Evolutionary conservation across 2,113 vertebrate genomes (phyloP).

Genomic region (Pedionomus torquatus): DNA sequence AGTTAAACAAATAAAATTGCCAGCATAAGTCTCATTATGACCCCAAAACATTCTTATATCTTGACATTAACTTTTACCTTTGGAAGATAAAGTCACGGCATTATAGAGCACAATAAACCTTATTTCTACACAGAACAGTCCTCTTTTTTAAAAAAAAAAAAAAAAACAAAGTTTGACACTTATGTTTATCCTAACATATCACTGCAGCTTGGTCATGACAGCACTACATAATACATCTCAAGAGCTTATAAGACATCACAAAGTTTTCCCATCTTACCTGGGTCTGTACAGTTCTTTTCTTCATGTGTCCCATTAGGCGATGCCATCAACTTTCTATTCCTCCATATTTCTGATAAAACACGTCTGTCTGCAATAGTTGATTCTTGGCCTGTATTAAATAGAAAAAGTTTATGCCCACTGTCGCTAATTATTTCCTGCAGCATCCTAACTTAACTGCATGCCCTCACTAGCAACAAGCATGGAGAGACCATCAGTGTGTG

Average conservation of each 20-base stretch:
- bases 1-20: not conserved
- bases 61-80: not conserved
- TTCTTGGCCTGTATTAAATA: constrained; percentile 79
- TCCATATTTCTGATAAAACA: constrained; percentile 78
- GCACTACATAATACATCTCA: not conserved
- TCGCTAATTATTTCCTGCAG: not conserved
- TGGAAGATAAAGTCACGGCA: not conserved
- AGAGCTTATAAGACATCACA: not conserved
- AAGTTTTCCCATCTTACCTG: constrained; percentile 77
- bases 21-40: not conserved
- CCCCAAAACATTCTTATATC: not conserved
- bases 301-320: constrained; percentile 77
- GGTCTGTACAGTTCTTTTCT: constrained; percentile 91
- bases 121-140: not conserved
- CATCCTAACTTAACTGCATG: not conserved
- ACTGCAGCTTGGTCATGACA: not conserved
- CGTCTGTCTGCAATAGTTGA: constrained; percentile 71
- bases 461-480: not conserved
- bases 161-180: not conserved
- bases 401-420: not conserved
- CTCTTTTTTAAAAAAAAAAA: too few species aligned
- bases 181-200: not conserved
- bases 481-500: not conserved
- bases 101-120: not conserved
- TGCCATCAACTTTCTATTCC: constrained; percentile 87